Conservation (phyloP, 2,888 invertebrate genomes). For the Drosophila flavopinicola region DNA sequence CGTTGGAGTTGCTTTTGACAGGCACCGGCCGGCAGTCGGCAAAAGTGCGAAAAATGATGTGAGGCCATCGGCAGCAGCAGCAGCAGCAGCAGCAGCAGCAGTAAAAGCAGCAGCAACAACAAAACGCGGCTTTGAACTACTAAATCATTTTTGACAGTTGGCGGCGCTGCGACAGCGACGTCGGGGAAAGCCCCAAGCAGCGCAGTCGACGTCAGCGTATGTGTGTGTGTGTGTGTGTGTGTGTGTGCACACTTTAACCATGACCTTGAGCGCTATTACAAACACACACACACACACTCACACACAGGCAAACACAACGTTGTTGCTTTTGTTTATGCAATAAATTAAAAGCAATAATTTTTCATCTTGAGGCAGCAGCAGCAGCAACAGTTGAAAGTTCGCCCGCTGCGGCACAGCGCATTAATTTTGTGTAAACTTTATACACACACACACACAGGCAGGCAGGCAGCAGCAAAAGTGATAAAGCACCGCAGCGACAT, state of each 20-base stretch:
- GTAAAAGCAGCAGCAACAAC: conserved; percentile 38
- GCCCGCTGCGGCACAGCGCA: conserved; percentile 78
- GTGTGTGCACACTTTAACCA: conserved; percentile 64
- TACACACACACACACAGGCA: conserved; percentile 30
- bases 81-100: conserved; percentile 16
- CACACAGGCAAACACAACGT: no score
- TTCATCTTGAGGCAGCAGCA: conserved; percentile 80
- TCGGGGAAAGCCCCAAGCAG: conserved; percentile 76
- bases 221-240: conserved; percentile 38
- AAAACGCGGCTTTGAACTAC: conserved; percentile 81
- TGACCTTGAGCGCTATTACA: conserved; percentile 75
- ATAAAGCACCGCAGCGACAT: conserved; percentile 77
- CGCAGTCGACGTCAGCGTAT: conserved; percentile 47
- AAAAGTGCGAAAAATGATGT: conserved; percentile 60
- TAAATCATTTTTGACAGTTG: conserved; percentile 81
- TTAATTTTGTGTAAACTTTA: conserved; percentile 77
- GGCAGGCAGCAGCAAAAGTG: conserved; percentile 58
- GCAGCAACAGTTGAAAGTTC: conserved; percentile 80
- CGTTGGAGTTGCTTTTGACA: conserved; percentile 64
- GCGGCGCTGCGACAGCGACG: conserved; percentile 67
- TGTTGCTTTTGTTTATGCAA: conserved; percentile 79
- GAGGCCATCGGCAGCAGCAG: conserved; percentile 18
- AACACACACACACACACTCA: conserved; percentile 45
- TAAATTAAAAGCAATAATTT: conserved; percentile 84
- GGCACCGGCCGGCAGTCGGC: conserved; percentile 48